Conservation (phyloP, 2,797 vertebrate species). For the Phoebastria nigripes region DNA sequence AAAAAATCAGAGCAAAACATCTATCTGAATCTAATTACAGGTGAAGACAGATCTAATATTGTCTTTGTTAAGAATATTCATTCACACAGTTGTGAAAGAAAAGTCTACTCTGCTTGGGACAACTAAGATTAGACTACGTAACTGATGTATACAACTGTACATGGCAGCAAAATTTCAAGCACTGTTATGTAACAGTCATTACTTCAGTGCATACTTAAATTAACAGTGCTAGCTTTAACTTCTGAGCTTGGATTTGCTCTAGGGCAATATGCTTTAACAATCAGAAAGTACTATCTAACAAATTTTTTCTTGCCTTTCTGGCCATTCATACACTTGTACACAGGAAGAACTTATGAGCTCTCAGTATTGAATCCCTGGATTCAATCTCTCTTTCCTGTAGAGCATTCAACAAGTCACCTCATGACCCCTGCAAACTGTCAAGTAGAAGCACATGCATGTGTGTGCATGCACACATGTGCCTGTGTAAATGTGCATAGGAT, state of each 20-base stretch:
- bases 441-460: fast-evolving
- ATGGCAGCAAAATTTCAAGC: background rate
- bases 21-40: background rate
- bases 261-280: background rate
- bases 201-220: background rate
- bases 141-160: background rate
- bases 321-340: background rate
- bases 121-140: background rate
- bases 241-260: background rate
- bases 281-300: background rate
- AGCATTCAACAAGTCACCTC: background rate
- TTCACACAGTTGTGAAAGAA: background rate
- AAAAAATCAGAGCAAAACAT: background rate
- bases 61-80: background rate
- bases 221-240: background rate
- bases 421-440: background rate
- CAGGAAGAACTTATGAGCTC: background rate
- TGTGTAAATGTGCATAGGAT: background rate
- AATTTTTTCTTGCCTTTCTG: background rate
- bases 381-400: background rate
- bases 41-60: background rate
- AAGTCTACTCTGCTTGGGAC: background rate
- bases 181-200: background rate
- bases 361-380: background rate
- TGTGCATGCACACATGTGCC: background rate